A percentile compares a stretch with the other conserved stretches of the same genome.
Conservation (phyloP, 2,113 vertebrate species). For the Morone saxatilis region DNA sequence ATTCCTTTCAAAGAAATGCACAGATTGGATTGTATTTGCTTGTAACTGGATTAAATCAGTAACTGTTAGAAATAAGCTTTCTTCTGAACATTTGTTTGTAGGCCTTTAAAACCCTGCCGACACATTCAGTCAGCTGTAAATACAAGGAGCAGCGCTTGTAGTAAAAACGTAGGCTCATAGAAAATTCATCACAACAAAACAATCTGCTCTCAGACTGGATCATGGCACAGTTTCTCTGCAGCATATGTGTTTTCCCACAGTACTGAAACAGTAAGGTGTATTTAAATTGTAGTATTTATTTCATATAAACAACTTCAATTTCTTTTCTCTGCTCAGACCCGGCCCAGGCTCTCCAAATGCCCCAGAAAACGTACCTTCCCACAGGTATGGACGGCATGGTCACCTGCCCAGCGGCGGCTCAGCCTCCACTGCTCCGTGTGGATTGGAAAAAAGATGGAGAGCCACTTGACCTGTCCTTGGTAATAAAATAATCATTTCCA, state of each 20-base stretch:
- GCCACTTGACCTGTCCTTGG: slow-evolving; percentile 88
- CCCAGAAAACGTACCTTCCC: slow-evolving; percentile 88
- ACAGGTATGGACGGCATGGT: slow-evolving; percentile 90
- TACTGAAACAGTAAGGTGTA: background rate
- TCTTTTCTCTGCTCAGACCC: slow-evolving; percentile 84
- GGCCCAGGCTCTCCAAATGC: slow-evolving; percentile 88
- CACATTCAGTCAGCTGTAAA: slow-evolving; percentile 15
- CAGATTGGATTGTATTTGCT: background rate
- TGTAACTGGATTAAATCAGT: background rate
- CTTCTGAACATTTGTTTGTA: background rate
- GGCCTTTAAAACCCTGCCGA: background rate
- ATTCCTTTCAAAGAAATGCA: background rate
- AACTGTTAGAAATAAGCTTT: background rate
- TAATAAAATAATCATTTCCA: slow-evolving; percentile 64
- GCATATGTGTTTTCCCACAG: background rate
- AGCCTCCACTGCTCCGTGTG: slow-evolving; percentile 89
- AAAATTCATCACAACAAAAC: slow-evolving; percentile 20
- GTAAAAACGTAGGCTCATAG: background rate
- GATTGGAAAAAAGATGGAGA: slow-evolving; percentile 92
- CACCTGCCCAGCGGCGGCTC: slow-evolving; percentile 86
- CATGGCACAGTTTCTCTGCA: background rate
- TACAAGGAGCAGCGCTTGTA: background rate
- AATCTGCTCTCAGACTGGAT: slow-evolving; percentile 12
- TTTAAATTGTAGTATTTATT: background rate
- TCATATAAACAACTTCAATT: background rate